These are phyloP conservation scores for Eretmochelys imbricata DNA, from an alignment of 2,113 vertebrate species.

Conservation along the genomic window DNA sequence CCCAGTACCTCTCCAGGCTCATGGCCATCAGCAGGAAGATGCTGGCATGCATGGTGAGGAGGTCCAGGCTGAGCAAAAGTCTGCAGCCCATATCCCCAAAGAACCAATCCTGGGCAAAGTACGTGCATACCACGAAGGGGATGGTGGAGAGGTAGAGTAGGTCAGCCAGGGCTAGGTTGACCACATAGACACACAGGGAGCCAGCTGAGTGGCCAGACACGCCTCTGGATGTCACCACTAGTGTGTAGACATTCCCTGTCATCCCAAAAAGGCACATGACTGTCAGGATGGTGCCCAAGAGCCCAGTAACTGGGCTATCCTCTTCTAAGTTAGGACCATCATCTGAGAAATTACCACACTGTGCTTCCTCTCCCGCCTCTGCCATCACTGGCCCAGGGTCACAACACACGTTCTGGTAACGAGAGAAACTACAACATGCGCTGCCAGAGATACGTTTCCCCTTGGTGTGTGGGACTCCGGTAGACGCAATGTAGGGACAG, in stretches of 20 bases:
- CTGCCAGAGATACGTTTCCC: neutral
- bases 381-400: neutral
- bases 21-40: slow-evolving; percentile 86
- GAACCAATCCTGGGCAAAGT: slow-evolving; percentile 86
- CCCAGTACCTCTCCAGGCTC: slow-evolving; percentile 89
- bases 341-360: neutral
- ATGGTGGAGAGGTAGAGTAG: slow-evolving; percentile 90
- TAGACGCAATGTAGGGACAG: neutral
- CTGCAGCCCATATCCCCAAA: slow-evolving; percentile 87
- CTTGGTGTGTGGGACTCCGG: accelerated
- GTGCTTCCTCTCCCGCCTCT: neutral
- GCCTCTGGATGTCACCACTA: slow-evolving; percentile 77
- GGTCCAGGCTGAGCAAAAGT: slow-evolving; percentile 87
- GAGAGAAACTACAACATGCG: neutral
- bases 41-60: slow-evolving; percentile 90
- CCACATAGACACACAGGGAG: slow-evolving; percentile 85
- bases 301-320: slow-evolving; percentile 76
- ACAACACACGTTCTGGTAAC: neutral
- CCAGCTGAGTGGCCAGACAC: slow-evolving; percentile 76
- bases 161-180: slow-evolving; percentile 88
- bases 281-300: slow-evolving; percentile 78
- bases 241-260: slow-evolving; percentile 84
- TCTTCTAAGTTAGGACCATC: slow-evolving; percentile 24
- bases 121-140: slow-evolving; percentile 90
- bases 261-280: slow-evolving; percentile 84